These are phyloP conservation scores for Lasius fuliginosus DNA, from an alignment of 2,888 invertebrate genomes.

Conservation along the genomic window DNA sequence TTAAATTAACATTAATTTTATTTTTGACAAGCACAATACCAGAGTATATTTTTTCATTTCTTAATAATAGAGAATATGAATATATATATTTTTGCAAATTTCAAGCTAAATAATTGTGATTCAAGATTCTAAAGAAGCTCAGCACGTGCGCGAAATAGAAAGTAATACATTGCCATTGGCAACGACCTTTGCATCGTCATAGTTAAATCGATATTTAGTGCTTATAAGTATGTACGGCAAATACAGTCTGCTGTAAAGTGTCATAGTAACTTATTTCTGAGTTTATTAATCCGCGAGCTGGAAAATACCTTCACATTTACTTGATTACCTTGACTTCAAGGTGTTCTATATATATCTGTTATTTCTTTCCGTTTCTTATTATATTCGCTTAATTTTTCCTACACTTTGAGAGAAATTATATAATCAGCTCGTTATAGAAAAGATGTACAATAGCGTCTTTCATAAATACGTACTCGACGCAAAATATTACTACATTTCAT, in stretches of 20 bases:
- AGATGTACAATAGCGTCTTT: background rate
- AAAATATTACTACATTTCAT: background rate
- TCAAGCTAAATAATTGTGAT: background rate
- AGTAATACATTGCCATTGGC: background rate
- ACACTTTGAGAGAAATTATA: background rate
- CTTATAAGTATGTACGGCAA: background rate
- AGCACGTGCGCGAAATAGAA: background rate
- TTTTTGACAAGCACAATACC: background rate
- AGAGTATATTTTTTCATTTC: background rate
- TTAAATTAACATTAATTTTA: background rate
- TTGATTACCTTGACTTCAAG: background rate
- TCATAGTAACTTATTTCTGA: background rate
- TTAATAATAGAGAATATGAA: background rate
- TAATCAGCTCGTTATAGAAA: background rate
- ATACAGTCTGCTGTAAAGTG: background rate
- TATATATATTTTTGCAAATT: background rate
- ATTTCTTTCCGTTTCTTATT: background rate
- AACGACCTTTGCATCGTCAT: background rate
- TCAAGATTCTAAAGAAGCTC: background rate
- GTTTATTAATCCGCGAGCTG: background rate
- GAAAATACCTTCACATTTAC: background rate
- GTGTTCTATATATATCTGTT: background rate
- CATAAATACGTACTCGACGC: background rate
- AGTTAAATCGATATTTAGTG: slow-evolving; percentile 2
- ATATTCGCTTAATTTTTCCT: background rate